Evolutionary conservation across 2,797 vertebrate genomes (phyloP).

Genomic region (Nannoperca obscura): DNA sequence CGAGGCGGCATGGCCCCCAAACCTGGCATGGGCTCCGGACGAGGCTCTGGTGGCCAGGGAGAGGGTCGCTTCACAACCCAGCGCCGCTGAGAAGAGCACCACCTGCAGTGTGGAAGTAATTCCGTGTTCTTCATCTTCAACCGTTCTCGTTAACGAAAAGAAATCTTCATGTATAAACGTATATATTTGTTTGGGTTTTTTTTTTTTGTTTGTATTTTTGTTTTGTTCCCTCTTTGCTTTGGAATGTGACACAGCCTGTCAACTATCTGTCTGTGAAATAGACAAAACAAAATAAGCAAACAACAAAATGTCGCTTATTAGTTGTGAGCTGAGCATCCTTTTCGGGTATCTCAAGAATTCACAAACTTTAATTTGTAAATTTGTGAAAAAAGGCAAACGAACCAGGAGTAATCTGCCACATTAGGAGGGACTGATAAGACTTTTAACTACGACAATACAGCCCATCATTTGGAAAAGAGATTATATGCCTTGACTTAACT

Average conservation of each 20-base stretch:
- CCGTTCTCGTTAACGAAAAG: slow-evolving; percentile 91
- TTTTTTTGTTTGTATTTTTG: slow-evolving; percentile 53
- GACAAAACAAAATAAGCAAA: slow-evolving; percentile 83
- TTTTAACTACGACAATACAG: slow-evolving; percentile 78
- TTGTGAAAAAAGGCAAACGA: slow-evolving; percentile 77
- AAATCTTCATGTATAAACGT: slow-evolving; percentile 85
- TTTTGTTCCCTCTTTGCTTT: slow-evolving; percentile 87
- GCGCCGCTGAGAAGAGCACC: slow-evolving; percentile 89
- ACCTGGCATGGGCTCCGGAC: slow-evolving; percentile 90
- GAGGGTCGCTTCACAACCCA: slow-evolving; percentile 93
- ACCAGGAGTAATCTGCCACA: slow-evolving; percentile 82
- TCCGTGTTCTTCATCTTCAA: slow-evolving; percentile 91
- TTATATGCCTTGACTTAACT: slow-evolving; percentile 82
- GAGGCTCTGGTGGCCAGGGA: slow-evolving; percentile 88
- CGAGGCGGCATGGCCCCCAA: slow-evolving; percentile 91
- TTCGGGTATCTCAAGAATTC: slow-evolving; percentile 90
- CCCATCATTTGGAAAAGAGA: slow-evolving; percentile 84
- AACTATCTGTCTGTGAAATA: slow-evolving; percentile 90
- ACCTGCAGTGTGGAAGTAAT: slow-evolving; percentile 88
- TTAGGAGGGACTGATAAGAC: slow-evolving; percentile 84
- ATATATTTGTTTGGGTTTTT: slow-evolving; percentile 72
- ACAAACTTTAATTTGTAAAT: slow-evolving; percentile 92
- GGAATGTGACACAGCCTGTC: slow-evolving; percentile 97
- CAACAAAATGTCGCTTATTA: slow-evolving; percentile 89
- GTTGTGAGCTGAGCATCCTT: slow-evolving; percentile 91